These are phyloP conservation scores for Pleuronectes platessa DNA, from an alignment of 2,113 vertebrate species.

Conservation along the genomic window DNA sequence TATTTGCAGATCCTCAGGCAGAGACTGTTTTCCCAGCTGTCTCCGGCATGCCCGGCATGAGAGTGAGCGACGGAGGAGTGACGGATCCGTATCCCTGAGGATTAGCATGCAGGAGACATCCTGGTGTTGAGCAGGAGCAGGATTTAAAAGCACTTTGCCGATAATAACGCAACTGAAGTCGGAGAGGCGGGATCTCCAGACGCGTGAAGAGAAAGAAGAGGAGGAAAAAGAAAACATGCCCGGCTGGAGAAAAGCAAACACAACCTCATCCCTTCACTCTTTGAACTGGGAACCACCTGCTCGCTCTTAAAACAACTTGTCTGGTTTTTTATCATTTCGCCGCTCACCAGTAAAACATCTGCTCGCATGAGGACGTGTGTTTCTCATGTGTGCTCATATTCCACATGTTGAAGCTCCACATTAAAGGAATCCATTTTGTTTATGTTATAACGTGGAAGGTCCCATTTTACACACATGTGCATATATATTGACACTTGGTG, in stretches of 20 bases:
- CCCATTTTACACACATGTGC: not conserved
- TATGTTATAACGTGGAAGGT: conserved; percentile 14
- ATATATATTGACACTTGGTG: not conserved
- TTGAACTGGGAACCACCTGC: conserved; percentile 79
- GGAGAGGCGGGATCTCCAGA: conserved; percentile 51
- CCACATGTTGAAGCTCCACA: not conserved
- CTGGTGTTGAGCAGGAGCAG: conserved; percentile 73
- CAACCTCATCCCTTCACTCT: conserved; percentile 68
- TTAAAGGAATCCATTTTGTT: conserved; percentile 1
- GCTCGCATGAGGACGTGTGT: conserved; percentile 27
- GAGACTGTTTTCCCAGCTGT: conserved; percentile 85
- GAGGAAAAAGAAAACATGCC: conserved; percentile 4
- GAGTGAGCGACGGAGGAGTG: conserved; percentile 70
- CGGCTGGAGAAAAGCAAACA: conserved; percentile 67
- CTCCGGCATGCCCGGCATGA: conserved; percentile 79
- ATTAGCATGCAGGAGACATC: conserved; percentile 82
- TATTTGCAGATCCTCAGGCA: conserved; percentile 40
- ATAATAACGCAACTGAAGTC: conserved; percentile 78
- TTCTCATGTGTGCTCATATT: conserved; percentile 32
- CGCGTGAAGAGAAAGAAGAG: conserved; percentile 12
- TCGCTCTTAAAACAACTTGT: conserved; percentile 69
- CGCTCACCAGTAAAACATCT: conserved; percentile 59
- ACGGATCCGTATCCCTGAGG: conserved; percentile 78
- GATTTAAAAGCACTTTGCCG: conserved; percentile 85
- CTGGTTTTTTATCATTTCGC: conserved; percentile 65